Evolutionary conservation across 2,888 invertebrate genomes (phyloP).

Genomic region (Cyrtodaria siliqua): DNA sequence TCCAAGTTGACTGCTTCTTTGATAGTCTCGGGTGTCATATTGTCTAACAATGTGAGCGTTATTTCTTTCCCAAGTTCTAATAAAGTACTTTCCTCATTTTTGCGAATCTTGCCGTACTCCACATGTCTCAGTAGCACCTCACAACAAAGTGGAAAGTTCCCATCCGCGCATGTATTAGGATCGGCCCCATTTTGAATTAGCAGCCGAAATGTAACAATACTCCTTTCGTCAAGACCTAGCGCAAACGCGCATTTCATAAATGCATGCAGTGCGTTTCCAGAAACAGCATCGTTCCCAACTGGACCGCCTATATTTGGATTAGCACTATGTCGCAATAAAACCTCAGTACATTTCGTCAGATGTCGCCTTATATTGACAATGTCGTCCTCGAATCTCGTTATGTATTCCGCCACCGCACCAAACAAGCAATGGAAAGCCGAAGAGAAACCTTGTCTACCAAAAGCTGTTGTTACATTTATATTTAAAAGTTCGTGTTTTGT

Average conservation of each 20-base stretch:
- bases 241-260: constrained; percentile 61
- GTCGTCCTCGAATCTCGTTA: constrained; percentile 60
- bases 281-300: constrained; percentile 55
- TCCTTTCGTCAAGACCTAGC: constrained; percentile 63
- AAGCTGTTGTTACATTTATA: constrained; percentile 72
- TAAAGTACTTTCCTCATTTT: constrained; percentile 22
- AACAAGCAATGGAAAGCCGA: constrained; percentile 79
- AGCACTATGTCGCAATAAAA: constrained; percentile 73
- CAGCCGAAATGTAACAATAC: constrained; percentile 58
- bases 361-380: constrained; percentile 57
- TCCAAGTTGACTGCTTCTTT: constrained; percentile 38
- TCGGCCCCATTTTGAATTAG: constrained; percentile 77
- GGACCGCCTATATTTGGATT: constrained; percentile 69
- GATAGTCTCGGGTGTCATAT: constrained; percentile 59
- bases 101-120: constrained; percentile 34
- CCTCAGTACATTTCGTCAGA: constrained; percentile 69
- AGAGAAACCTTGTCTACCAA: constrained; percentile 76
- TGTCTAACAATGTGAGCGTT: constrained; percentile 46
- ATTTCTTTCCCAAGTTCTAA: constrained; percentile 48
- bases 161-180: constrained; percentile 60
- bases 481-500: constrained; percentile 48
- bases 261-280: constrained; percentile 74
- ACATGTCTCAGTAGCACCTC: constrained; percentile 41
- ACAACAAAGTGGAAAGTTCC: constrained; percentile 64
- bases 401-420: constrained; percentile 63